A percentile compares a stretch with the other conserved stretches of the same genome.
Conservation (phyloP, 2,888 invertebrate species). For the Dusona sp. region DNA sequence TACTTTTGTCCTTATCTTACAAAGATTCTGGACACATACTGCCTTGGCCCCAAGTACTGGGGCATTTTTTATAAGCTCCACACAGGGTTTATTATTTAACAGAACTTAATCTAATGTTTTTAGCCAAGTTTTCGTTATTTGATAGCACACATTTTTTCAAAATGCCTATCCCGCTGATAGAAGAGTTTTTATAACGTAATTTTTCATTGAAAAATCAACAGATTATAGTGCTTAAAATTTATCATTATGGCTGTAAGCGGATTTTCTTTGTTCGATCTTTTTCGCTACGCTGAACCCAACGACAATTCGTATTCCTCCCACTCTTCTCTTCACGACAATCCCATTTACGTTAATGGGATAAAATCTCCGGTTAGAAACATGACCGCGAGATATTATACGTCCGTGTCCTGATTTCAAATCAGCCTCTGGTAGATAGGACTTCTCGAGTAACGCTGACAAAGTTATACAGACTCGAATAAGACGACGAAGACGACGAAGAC, state of each 20-base stretch:
- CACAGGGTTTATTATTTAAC: neutral
- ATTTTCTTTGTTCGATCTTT: neutral
- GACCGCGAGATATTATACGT: conserved; percentile 22
- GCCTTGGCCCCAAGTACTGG: neutral
- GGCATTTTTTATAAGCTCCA: neutral
- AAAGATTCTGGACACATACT: neutral
- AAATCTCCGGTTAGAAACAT: conserved; percentile 8
- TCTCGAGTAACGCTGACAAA: conserved; percentile 71
- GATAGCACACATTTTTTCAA: too few relatives aligned
- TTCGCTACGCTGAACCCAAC: neutral
- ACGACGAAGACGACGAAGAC: conserved; percentile 23
- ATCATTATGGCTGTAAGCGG: neutral
- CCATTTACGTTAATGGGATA: conserved; percentile 23
- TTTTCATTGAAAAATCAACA: neutral
- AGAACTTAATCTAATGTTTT: neutral
- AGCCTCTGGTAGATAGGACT: conserved; percentile 35
- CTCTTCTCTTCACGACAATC: neutral
- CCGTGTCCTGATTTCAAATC: conserved; percentile 54
- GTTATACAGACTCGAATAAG: conserved; percentile 67
- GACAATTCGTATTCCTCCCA: neutral
- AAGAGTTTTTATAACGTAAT: neutral
- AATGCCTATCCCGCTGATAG: neutral
- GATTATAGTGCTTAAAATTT: neutral
- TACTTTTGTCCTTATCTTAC: neutral
- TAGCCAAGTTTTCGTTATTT: too few relatives aligned